Evolutionary conservation across 2,888 invertebrate genomes (phyloP).

Genomic region (Margaritifera margaritifera): DNA sequence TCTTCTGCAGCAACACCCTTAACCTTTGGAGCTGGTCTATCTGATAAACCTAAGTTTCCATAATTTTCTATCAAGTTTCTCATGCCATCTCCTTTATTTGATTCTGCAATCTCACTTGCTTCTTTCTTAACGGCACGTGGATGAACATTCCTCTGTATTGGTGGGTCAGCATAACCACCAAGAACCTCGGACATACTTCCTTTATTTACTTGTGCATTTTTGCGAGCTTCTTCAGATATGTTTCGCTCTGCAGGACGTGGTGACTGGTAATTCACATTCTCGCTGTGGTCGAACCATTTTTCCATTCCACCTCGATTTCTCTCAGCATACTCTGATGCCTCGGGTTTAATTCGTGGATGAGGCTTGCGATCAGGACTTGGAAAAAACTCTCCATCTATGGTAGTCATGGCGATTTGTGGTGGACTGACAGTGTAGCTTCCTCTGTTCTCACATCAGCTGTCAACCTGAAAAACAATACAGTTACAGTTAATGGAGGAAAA

Average conservation of each 20-base stretch:
- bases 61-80: slow-evolving; percentile 61
- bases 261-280: slow-evolving; percentile 46
- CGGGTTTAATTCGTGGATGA: slow-evolving; percentile 54
- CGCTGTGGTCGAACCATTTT: slow-evolving; percentile 53
- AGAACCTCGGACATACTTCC: slow-evolving; percentile 60
- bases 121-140: slow-evolving; percentile 57
- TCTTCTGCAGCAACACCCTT: slow-evolving; percentile 58
- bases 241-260: slow-evolving; percentile 49
- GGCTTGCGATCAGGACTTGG: slow-evolving; percentile 50
- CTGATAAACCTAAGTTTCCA: slow-evolving; percentile 46
- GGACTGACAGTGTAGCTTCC: not conserved
- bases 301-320: slow-evolving; percentile 50
- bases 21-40: slow-evolving; percentile 51
- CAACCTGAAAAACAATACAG: too few relatives aligned
- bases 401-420: slow-evolving; percentile 38
- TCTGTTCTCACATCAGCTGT: too few relatives aligned
- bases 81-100: slow-evolving; percentile 61
- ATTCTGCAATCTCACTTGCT: slow-evolving; percentile 50
- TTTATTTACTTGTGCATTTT: slow-evolving; percentile 53
- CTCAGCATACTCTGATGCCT: slow-evolving; percentile 53
- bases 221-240: slow-evolving; percentile 45
- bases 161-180: slow-evolving; percentile 61
- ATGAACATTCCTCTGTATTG: slow-evolving; percentile 45
- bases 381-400: slow-evolving; percentile 44
- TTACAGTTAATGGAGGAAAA: too few relatives aligned